Evolutionary conservation across 2,888 invertebrate species (phyloP), one percentile per base, ranked within the genome.

Genomic region (Pogonocherus hispidulus): DNA sequence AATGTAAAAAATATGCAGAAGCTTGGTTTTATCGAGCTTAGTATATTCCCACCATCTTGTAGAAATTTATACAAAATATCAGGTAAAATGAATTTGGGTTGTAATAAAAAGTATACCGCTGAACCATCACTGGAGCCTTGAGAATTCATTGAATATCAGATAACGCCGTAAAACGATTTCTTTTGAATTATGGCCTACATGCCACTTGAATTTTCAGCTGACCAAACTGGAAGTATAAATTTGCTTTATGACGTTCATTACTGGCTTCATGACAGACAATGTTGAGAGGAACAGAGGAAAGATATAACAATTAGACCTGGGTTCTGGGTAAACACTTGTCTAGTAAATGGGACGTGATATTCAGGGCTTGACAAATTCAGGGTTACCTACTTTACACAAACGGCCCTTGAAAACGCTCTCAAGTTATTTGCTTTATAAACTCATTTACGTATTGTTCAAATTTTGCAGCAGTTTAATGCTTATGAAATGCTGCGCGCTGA

Each of bases 281-380:
- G n/a, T n/a, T n/a, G 23, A 47, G 52, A 63, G 54, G 32, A 32
- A 41, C 49, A 63, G 71, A 73, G 72, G 63, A 67, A 72, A 70
- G 64, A 71, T 67, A 70, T 67, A 74, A 80, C 81, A 80, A 82
- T 80, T 82, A 80, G 76, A 74, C 73, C 66, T 57, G 73, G 78
- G 76, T 78, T 78, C 79, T 80, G 69, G 72, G 78, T 77, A 82
- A 82, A 82, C 80, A 82, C 80, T 82, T 77, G 73, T 70, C 62
- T 73, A 69, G 65, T 76, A 75, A 76, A 78, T 78, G 76, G 77
- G 75, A 74, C 76, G 80, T 73, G 78, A 78, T 78, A 79, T 79
- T 78, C 76, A 73, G 76, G 64, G 72, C 78, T 73, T 78, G 80
- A 79, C 79, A 76, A 81, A 80, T 82, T 76, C 79, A 76, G 76